These are phyloP conservation scores for Pardalotus punctatus DNA, from an alignment of 2,113 vertebrate species.

Conservation along the genomic window DNA sequence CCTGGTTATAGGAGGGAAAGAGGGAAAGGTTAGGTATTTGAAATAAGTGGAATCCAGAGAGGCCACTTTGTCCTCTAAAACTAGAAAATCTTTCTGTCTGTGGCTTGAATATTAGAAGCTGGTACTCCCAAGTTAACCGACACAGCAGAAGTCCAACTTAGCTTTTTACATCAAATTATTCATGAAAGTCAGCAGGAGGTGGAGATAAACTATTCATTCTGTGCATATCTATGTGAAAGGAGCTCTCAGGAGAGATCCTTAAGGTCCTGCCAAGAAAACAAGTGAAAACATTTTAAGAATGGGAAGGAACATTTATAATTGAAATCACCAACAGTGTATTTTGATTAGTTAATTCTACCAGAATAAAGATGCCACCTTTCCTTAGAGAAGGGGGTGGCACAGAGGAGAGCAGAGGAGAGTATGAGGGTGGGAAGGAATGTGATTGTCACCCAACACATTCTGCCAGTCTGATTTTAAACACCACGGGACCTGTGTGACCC, in stretches of 20 bases:
- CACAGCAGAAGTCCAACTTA: conserved; percentile 11
- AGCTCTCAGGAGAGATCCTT: conserved; percentile 1
- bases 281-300: conserved; percentile 44
- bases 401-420: not conserved
- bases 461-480: not conserved
- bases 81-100: not conserved
- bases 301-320: conserved; percentile 42
- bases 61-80: not conserved
- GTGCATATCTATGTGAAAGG: conserved; percentile 14
- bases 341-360: conserved; percentile 43
- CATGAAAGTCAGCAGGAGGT: conserved; percentile 49
- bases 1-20: not conserved
- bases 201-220: conserved; percentile 53
- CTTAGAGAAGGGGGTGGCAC: not conserved
- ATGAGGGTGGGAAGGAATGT: not conserved
- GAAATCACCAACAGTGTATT: not conserved
- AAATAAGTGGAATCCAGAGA: not conserved
- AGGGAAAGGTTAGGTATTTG: not conserved
- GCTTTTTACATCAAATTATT: conserved; percentile 56
- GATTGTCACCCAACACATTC: not conserved
- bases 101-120: not conserved
- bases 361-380: conserved; percentile 16
- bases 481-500: not conserved
- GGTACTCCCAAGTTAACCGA: not conserved
- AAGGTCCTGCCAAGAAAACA: conserved; percentile 40